Base-by-base conservation (phyloP, 2,888 invertebrate genomes). In the Eupelmus urozonus region DNA sequence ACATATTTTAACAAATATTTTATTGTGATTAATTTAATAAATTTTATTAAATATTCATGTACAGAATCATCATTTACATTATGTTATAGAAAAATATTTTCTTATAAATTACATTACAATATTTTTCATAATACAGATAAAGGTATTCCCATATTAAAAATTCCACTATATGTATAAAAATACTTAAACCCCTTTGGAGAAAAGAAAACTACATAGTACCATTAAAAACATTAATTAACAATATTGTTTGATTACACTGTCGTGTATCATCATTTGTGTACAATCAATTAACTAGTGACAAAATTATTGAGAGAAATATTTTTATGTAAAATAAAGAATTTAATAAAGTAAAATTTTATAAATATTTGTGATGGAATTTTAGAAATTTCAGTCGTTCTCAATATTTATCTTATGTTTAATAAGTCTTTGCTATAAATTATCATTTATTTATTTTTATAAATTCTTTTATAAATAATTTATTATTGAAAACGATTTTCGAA, bases 41-140 rank as follows among this genome's bases (percentile, higher is more conserved):
- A 42, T 72, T 67, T 72, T 53, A 73, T 73, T 73, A 57, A 67
- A 66, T 66, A 72, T 72, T 77, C 9, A 16, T 7, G 20, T 45
- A 78, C 67, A 78, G 29, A 73, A 55, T 63, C 20, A 73, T 60
- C 60, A 78, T 62, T 69, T 63, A 69, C 55, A 67, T 55, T 62
- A 63, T 63, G 34, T 49, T 49, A 16, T 20, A 73, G 7, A 23
- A 69, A 73, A 67, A 40, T 63, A 34, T 59, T 29, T 69, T 49
- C 34, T 62, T 77, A 72, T 66, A 59, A 71, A 27, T 65, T 77
- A 77, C 42, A 65, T n/a, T 72, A 53, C 53, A 20, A 63, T 29
- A 57, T 63, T 29, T 70, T 57, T 57, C n/a, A 75, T 60, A 67
- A 60, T 75, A 66, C 51, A 51, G 51, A 45, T 60, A 67, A 67